Base-by-base conservation (phyloP, 2,888 invertebrate species). In the Euclidia mi region DNA sequence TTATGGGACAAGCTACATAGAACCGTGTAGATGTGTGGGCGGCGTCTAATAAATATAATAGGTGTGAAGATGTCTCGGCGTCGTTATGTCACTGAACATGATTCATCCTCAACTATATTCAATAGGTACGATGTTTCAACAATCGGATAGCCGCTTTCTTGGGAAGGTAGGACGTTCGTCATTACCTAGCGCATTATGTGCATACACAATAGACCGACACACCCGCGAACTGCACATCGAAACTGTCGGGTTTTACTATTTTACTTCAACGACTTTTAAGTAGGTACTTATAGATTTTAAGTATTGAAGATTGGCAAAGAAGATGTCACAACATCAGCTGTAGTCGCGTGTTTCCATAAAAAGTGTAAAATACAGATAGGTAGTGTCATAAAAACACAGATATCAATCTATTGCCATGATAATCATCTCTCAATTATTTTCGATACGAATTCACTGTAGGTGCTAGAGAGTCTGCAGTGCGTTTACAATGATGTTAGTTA, bases 21-120 rank as follows among this genome's bases (percentile, higher is more conserved):
- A 29, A 29, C 34, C 9, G 9, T 11, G 10, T 4, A 34, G 11
- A 18, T 40, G 56, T 40, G 63, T 69, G 49, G 66, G 67, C 52
- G 44, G 44, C 18, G 28, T 35, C 32, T 50, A 34, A 43, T 48
- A 44, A 58, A 70, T 57, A 64, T 45, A 60, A 57, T 50, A 50
- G 10, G 44, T 62, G 59, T 70, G 49, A 59, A 62, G 48, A 67
- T 44, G 45, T 18, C 43, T 32, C 40, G 31, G 34, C 38, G 50
- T 41, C 48, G 49, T 55, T 52, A 51, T 57, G 49, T 61, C 59
- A 60, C 61, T 49, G 50, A 50, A 58, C 40, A 53, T 62, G 71
- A 71, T 57, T 65, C 65, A 74, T 58, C 45, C 56, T 32, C 38
- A 62, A n/a, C 38, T 56, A 53, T 49, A 59, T 46, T 45, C 45